Base-by-base conservation (phyloP, 2,797 vertebrate species). In the Sebastes itinus region DNA sequence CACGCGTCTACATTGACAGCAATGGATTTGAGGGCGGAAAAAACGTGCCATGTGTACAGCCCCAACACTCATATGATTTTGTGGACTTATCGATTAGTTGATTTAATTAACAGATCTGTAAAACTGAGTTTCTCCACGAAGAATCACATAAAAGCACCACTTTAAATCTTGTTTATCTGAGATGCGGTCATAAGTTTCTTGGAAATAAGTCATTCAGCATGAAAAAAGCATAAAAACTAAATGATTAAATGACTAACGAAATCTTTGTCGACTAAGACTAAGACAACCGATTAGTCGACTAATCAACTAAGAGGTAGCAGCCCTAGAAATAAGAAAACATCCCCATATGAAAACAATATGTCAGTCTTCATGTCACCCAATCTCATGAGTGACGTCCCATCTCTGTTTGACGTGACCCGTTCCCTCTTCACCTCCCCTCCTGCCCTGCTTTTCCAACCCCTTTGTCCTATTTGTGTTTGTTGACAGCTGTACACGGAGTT, bases 401-500 rank as follows among this genome's bases (percentile, higher is more conserved):
- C 20, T 77, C 28, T 38, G 7, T 42, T 49, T 62, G 60, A 54
- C 38, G 42, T 78, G 10, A 79, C 18, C 42, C 25, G 71, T 60
- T 42, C n/a, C 8, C 23, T 68, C 58, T 55, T 23, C 25, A 14
- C 38, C 16, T n/a, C 18, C 7, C 12, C 10, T 54, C 18, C 6
- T 25, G n/a, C 18, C 11, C 13, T 63, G 64, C 30, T 63, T 65
- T 71, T 55, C 20, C 30, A 58, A 82, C 23, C 28, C n/a, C 9
- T 58, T 64, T 66, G 25, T 65, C 75, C 59, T 54, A 13, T 86
- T 27, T 79, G 6, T 89, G 28, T 77, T 82, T 91, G 67, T 75
- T 81, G 66, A 93, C 94, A 99, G 98, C 94, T 98, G 82, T 97
- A 98, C 94, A 97, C 92, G 11, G 97, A 98, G 79, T 94, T 99